phyloP scores from a whole-genome alignment of 1,140 invertebrate species.

The Drosophila yakuba region DNA sequence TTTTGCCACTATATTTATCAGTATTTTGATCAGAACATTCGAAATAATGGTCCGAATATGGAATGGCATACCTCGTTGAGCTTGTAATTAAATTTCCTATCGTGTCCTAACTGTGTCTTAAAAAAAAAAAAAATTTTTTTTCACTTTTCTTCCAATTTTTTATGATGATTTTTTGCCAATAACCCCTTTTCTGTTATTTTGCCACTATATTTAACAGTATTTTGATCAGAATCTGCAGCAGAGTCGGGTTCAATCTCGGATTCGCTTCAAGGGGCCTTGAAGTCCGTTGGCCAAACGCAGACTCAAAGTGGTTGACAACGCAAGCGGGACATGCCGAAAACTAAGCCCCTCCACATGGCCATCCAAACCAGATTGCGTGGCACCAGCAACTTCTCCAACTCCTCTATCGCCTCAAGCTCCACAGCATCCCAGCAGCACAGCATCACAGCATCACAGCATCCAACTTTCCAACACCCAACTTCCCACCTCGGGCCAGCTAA shows the following conservation, averaged over 20 bases:
- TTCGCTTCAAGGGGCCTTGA: neutral
- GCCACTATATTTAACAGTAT: too few species aligned
- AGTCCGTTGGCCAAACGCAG: conserved; percentile 12
- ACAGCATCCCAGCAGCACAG: neutral
- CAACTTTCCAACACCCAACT: neutral
- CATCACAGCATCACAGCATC: neutral
- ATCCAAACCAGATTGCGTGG: conserved; percentile 69
- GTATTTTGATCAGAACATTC: too few species aligned
- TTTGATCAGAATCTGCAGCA: neutral
- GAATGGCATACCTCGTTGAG: too few species aligned
- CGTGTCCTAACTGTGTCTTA: too few species aligned
- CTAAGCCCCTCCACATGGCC: conserved; percentile 42
- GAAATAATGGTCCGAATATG: too few species aligned
- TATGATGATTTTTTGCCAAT: too few species aligned
- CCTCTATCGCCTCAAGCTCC: neutral
- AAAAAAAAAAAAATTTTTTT: too few species aligned
- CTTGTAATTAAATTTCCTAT: too few species aligned
- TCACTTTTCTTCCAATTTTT: too few species aligned
- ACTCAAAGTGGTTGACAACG: conserved; percentile 61
- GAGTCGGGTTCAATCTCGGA: neutral
- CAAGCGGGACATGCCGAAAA: conserved; percentile 51
- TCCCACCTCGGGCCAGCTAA: neutral
- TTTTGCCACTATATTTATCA: too few species aligned
- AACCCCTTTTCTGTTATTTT: too few species aligned
- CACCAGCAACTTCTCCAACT: neutral